phyloP scores from a whole-genome alignment of 2,113 vertebrate genomes.

The Chaetodon auriga region DNA sequence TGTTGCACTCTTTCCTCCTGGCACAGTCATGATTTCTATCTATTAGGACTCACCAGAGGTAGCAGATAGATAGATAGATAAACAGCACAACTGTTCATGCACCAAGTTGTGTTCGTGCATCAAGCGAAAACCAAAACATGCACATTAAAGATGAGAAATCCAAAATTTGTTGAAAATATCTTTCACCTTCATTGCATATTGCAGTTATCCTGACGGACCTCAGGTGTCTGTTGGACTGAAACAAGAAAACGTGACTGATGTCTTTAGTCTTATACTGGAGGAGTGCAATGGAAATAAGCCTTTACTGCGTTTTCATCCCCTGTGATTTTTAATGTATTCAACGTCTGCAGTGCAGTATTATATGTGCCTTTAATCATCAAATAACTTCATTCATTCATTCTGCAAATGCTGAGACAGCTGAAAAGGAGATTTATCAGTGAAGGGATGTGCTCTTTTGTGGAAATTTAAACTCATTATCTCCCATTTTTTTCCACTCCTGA shows the following conservation, averaged over 20 bases:
- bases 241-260: neutral
- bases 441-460: neutral
- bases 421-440: neutral
- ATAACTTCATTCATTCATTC: neutral
- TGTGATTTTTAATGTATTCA: too few species aligned
- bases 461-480: neutral
- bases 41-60: neutral
- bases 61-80: neutral
- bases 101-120: neutral
- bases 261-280: too few species aligned
- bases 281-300: too few species aligned
- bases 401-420: neutral
- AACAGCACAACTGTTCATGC: too few species aligned
- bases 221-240: neutral
- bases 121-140: neutral
- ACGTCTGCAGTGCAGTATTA: too few species aligned
- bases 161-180: neutral
- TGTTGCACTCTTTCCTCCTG: slow-evolving; percentile 4
- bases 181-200: neutral
- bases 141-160: neutral
- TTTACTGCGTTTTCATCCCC: too few species aligned
- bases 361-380: too few species aligned
- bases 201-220: neutral
- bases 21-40: neutral
- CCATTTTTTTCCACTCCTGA: slow-evolving; percentile 12